Percentiles rank a stretch among this genome's conserved stretches.
Evolutionary conservation across 2,113 vertebrate genomes (phyloP).

Genomic region (Hippocampus guttulatus): DNA sequence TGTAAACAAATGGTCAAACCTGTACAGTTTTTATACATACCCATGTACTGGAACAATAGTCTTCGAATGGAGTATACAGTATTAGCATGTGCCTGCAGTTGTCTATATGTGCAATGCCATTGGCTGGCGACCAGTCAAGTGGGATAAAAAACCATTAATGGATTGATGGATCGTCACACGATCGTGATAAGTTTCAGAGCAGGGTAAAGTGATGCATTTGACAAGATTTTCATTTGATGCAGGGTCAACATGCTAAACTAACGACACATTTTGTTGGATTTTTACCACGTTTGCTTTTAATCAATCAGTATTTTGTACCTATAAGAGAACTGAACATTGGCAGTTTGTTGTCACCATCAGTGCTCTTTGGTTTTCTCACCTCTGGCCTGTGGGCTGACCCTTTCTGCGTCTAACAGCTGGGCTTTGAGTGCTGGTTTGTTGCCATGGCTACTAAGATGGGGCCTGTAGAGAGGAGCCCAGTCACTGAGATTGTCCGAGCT

Average conservation of each 20-base stretch:
- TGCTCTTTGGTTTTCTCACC: slow-evolving; percentile 45
- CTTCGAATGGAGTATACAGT: too few species aligned
- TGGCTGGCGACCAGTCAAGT: too few species aligned
- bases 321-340: background rate
- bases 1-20: too few species aligned
- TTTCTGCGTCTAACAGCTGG: slow-evolving; percentile 41
- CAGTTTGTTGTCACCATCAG: background rate
- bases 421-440: slow-evolving; percentile 41
- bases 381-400: slow-evolving; percentile 31
- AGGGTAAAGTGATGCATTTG: background rate
- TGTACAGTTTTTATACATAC: too few species aligned
- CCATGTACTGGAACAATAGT: too few species aligned
- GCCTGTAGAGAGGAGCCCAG: slow-evolving; percentile 44
- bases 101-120: too few species aligned
- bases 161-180: too few species aligned
- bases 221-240: background rate
- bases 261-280: background rate
- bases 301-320: background rate
- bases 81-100: too few species aligned
- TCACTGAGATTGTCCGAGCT: slow-evolving; percentile 42
- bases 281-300: background rate
- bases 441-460: slow-evolving; percentile 45
- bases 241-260: background rate
- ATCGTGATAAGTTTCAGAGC: too few species aligned
- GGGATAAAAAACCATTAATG: too few species aligned